These are phyloP conservation scores for Erpobdella octoculata DNA, from an alignment of 2,888 invertebrate species.

Conservation along the genomic window DNA sequence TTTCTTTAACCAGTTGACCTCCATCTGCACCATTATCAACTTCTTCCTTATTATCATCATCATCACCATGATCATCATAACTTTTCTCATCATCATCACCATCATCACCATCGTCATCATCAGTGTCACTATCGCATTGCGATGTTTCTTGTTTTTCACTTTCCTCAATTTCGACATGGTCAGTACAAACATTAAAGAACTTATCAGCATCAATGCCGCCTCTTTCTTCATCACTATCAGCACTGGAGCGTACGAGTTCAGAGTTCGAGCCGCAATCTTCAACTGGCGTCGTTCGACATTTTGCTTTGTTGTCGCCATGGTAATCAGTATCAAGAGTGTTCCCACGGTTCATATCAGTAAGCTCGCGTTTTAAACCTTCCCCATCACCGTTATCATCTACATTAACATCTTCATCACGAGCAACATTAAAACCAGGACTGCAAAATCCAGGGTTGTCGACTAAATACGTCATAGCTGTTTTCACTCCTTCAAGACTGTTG, in stretches of 20 bases:
- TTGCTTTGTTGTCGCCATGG: neutral
- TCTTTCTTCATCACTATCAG: constrained; percentile 1
- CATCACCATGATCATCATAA: neutral
- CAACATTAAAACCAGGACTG: neutral
- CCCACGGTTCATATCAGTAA: neutral
- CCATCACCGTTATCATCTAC: neutral
- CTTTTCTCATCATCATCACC: neutral
- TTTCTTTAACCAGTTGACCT: neutral
- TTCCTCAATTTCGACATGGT: too few relatives aligned
- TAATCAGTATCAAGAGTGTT: neutral
- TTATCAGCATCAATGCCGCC: neutral
- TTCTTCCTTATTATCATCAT: neutral
- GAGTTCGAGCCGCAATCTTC: neutral
- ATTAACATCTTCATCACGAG: neutral
- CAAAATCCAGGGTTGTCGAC: too few relatives aligned
- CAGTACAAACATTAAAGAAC: neutral
- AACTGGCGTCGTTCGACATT: neutral
- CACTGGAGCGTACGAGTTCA: neutral
- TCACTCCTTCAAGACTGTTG: too few relatives aligned
- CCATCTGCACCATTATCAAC: neutral
- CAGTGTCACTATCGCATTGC: neutral
- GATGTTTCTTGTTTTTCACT: too few relatives aligned
- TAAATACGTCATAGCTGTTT: too few relatives aligned
- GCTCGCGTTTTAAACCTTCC: neutral
- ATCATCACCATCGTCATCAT: neutral